These are phyloP conservation scores for Phenganax subtilis DNA, from an alignment of 92 coral and sea anemone species.

Conservation along the genomic window DNA sequence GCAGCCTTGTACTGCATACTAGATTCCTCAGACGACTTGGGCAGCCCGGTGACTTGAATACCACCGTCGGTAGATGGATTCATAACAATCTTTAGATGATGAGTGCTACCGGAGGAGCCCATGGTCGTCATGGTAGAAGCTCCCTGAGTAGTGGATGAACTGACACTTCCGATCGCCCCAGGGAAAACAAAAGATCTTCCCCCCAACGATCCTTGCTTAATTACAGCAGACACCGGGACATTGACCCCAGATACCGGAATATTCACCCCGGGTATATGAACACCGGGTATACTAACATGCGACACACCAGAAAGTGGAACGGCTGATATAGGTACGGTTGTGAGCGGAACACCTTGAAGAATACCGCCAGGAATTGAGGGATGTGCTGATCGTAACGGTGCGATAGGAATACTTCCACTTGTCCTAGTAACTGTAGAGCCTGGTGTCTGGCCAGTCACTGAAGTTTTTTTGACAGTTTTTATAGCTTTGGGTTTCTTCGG, in stretches of 20 bases:
- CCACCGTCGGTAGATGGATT: neutral
- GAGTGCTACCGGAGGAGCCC: constrained; percentile 16
- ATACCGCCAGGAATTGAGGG: constrained; percentile 25
- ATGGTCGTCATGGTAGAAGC: neutral
- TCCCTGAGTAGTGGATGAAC: neutral
- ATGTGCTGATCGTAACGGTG: neutral
- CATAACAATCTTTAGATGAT: constrained; percentile 26
- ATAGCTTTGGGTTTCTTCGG: constrained; percentile 32
- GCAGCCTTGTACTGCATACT: constrained; percentile 23
- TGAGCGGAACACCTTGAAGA: constrained; percentile 26
- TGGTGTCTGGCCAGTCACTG: constrained; percentile 1
- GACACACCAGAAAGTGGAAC: constrained; percentile 21
- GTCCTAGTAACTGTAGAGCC: constrained; percentile 12
- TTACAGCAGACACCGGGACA: constrained; percentile 40
- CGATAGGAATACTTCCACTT: constrained; percentile 18
- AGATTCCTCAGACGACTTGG: neutral
- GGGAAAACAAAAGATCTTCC: constrained; percentile 35
- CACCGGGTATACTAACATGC: constrained; percentile 11
- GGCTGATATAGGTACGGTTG: constrained; percentile 20
- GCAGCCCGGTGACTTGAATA: constrained; percentile 2
- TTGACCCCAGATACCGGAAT: constrained; percentile 38
- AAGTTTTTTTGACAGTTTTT: constrained; percentile 18
- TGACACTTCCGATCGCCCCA: neutral
- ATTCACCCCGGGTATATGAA: constrained; percentile 13
- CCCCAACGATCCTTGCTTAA: constrained; percentile 37